Percentiles rank a stretch among this genome's conserved stretches.
Conservation (phyloP, 1,140 invertebrate species). For the Aradophagus sp. region DNA sequence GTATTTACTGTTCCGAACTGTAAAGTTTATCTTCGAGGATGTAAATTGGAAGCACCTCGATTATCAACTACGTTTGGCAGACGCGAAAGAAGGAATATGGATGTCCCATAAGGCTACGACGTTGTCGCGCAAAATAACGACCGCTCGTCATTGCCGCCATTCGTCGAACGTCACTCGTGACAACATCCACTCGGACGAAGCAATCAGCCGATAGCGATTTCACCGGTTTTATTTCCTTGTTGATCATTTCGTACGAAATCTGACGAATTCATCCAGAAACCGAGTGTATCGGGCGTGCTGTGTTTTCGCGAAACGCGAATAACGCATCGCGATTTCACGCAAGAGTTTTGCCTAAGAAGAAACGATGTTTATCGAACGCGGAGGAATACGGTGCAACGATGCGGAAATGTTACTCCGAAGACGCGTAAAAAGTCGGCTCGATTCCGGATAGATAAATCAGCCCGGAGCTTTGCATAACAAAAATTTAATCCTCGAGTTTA, state of each 20-base stretch:
- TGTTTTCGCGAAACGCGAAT: conserved; percentile 35
- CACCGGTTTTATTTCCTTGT: conserved; percentile 42
- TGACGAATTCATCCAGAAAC: conserved; percentile 42
- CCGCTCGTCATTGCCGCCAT: conserved; percentile 21
- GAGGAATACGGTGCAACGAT: conserved; percentile 38
- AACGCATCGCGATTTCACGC: conserved; percentile 12
- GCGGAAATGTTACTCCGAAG: conserved; percentile 28
- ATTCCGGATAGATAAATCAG: conserved; percentile 35
- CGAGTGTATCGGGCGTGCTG: conserved; percentile 20
- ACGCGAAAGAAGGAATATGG: conserved; percentile 11
- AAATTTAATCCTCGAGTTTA: no score
- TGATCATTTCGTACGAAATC: conserved; percentile 25
- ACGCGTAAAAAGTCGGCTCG: conserved; percentile 20
- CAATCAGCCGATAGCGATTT: conserved; percentile 17
- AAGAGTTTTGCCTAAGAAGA: conserved; percentile 20
- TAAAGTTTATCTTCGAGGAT: no score
- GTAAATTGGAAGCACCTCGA: conserved; percentile 23
- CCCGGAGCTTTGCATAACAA: no score
- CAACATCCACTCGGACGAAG: conserved; percentile 8
- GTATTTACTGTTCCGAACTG: no score
- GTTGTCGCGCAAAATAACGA: conserved; percentile 25
- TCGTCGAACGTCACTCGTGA: conserved; percentile 23
- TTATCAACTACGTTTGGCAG: conserved; percentile 9
- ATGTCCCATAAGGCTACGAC: conserved; percentile 17
- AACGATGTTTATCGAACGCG: conserved; percentile 37